These are phyloP conservation scores for Halesus radiatus DNA, from an alignment of 1,140 invertebrate species.

Conservation along the genomic window DNA sequence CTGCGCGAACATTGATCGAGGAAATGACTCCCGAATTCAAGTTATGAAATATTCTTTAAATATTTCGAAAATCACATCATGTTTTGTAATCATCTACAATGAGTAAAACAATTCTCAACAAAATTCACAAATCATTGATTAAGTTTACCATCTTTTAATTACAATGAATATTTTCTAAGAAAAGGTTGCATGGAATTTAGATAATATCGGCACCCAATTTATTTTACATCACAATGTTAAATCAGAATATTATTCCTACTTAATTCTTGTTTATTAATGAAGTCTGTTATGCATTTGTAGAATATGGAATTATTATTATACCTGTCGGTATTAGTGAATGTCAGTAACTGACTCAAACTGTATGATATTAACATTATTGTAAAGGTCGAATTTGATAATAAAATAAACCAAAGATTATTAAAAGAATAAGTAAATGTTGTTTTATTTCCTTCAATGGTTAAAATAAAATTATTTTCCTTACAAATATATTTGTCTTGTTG, in stretches of 20 bases:
- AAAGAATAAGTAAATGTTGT: background rate
- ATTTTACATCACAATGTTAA: background rate
- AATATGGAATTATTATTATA: conserved; percentile 17
- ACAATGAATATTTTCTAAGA: too few relatives aligned
- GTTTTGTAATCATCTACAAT: too few relatives aligned
- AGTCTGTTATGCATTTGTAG: conserved; percentile 38
- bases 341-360: conserved; percentile 55
- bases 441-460: background rate
- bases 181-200: too few relatives aligned
- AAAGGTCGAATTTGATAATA: conserved; percentile 54
- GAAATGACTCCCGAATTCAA: background rate
- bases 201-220: too few relatives aligned
- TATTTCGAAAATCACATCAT: too few relatives aligned
- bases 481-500: too few relatives aligned
- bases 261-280: conserved; percentile 22
- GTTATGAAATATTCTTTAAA: background rate
- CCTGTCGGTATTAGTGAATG: conserved; percentile 36
- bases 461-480: background rate
- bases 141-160: too few relatives aligned
- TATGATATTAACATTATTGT: conserved; percentile 52
- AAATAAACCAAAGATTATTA: conserved; percentile 58
- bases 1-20: background rate
- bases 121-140: too few relatives aligned
- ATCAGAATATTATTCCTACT: background rate
- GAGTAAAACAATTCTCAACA: too few relatives aligned